Percentiles rank a stretch among this genome's conserved stretches.
phyloP scores from a whole-genome alignment of 2,888 invertebrate genomes.

The Eupithecia centaureata region DNA sequence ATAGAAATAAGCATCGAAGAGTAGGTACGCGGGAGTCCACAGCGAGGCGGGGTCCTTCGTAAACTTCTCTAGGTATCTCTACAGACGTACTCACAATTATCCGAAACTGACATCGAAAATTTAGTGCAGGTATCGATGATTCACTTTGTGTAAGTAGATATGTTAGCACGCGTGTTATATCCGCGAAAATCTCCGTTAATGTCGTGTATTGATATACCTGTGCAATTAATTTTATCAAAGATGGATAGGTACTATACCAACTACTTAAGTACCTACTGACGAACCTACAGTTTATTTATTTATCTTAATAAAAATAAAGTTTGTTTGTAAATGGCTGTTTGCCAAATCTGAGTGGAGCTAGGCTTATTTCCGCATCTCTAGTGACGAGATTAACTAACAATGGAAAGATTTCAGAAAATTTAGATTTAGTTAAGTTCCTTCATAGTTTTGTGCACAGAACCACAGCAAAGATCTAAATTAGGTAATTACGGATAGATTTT shows the following conservation, averaged over 20 bases:
- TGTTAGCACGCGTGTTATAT: neutral
- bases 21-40: too few relatives aligned
- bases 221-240: neutral
- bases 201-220: too few relatives aligned
- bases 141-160: neutral
- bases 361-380: neutral
- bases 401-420: neutral
- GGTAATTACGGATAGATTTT: too few relatives aligned
- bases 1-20: too few relatives aligned
- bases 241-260: neutral
- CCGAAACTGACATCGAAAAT: too few relatives aligned
- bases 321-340: neutral
- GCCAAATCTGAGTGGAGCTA: neutral
- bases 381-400: neutral
- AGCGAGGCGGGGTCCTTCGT: too few relatives aligned
- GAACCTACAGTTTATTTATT: neutral
- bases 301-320: neutral
- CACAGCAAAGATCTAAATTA: too few relatives aligned
- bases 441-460: too few relatives aligned
- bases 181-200: neutral
- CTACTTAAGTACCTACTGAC: neutral
- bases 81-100: too few relatives aligned
- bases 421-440: too few relatives aligned
- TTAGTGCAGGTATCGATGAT: neutral
- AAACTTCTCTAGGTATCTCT: too few relatives aligned